Conservation (phyloP, 2,888 invertebrate species). For the Platycnemis pennipes region DNA sequence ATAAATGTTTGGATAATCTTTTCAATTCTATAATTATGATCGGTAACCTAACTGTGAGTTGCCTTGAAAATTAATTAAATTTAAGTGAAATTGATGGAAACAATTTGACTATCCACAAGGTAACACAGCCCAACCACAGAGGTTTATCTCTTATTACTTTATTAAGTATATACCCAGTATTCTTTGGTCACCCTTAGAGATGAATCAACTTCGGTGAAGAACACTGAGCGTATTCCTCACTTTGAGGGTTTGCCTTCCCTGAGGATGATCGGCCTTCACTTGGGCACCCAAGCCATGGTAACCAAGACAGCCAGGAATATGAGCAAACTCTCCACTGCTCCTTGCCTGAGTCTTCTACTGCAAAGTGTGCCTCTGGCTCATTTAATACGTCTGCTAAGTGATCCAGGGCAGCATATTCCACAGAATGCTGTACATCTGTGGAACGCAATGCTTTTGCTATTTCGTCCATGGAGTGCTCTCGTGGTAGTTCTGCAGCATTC, state of each 20-base stretch:
- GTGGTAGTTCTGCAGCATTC: neutral
- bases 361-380: constrained; percentile 53
- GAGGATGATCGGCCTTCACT: neutral
- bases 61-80: too few species aligned
- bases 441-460: constrained; percentile 25
- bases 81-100: too few species aligned
- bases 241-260: neutral
- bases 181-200: too few species aligned
- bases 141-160: too few species aligned
- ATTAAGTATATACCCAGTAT: too few species aligned
- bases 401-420: constrained; percentile 48
- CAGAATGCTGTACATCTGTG: neutral
- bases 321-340: constrained; percentile 16
- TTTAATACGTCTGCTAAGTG: constrained; percentile 47
- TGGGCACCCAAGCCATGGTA: constrained; percentile 52
- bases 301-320: constrained; percentile 44
- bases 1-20: too few species aligned
- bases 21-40: too few species aligned
- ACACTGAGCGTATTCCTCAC: constrained; percentile 33
- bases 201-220: neutral
- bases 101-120: too few species aligned
- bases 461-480: neutral
- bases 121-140: too few species aligned
- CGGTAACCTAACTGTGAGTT: too few species aligned
- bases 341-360: constrained; percentile 25